Conservation (phyloP, 2,113 vertebrate species). For the Misgurnus mizolepis region DNA sequence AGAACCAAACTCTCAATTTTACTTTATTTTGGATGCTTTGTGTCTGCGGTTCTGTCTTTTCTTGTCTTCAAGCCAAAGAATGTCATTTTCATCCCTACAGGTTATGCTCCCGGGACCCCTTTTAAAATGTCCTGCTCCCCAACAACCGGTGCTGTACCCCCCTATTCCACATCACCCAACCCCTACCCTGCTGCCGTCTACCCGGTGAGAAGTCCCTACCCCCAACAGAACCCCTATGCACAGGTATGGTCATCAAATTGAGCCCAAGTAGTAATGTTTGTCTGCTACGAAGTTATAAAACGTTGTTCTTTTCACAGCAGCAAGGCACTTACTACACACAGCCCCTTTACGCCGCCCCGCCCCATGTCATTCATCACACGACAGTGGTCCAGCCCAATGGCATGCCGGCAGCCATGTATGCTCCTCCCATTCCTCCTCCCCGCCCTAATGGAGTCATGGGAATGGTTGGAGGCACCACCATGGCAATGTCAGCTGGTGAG, state of each 20-base stretch:
- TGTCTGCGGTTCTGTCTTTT: too few relatives aligned
- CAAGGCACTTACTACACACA: slow-evolving; percentile 97
- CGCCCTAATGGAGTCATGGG: slow-evolving; percentile 92
- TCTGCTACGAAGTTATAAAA: neutral
- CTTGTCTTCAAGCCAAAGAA: neutral
- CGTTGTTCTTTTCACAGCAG: slow-evolving; percentile 72
- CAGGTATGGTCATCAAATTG: slow-evolving; percentile 75
- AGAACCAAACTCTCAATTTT: neutral
- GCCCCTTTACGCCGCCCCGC: slow-evolving; percentile 94
- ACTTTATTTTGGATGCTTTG: neutral
- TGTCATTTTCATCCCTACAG: slow-evolving; percentile 57
- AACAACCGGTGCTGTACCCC: slow-evolving; percentile 88
- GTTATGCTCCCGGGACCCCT: slow-evolving; percentile 91
- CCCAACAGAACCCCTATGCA: slow-evolving; percentile 95
- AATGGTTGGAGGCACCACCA: slow-evolving; percentile 97
- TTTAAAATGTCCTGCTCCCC: slow-evolving; percentile 99
- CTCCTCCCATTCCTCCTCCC: slow-evolving; percentile 80
- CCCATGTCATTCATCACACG: slow-evolving; percentile 98
- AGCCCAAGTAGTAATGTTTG: neutral
- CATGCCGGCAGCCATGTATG: slow-evolving; percentile 94
- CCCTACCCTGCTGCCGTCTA: slow-evolving; percentile 92
- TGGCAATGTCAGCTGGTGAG: slow-evolving; percentile 98
- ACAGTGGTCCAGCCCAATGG: slow-evolving; percentile 99
- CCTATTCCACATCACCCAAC: slow-evolving; percentile 90
- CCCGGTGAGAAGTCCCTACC: slow-evolving; percentile 94